Evolutionary conservation across 1,140 invertebrate species (phyloP).

Genomic region (Drosophila pectinifera): DNA sequence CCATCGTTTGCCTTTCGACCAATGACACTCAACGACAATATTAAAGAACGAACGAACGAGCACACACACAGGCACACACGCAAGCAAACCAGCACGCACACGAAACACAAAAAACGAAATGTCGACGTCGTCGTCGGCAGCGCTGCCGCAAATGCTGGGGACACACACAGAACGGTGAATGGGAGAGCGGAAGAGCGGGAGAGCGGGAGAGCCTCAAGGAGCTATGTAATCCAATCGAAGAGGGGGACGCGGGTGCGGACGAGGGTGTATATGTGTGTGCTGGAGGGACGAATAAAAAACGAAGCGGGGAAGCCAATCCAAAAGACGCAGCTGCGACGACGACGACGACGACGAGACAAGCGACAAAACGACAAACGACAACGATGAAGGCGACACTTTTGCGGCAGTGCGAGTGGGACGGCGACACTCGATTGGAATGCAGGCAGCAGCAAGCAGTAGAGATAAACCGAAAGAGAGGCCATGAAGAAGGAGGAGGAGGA

Average conservation of each 20-base stretch:
- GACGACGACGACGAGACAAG: constrained; percentile 63
- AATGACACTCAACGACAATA: constrained; percentile 85
- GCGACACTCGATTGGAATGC: constrained; percentile 43
- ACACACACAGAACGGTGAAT: constrained; percentile 40
- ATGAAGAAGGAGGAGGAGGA: neutral
- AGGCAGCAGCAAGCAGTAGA: constrained; percentile 11
- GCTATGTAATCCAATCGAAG: constrained; percentile 82
- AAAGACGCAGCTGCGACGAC: constrained; percentile 70
- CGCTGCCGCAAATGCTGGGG: constrained; percentile 62
- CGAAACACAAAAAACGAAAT: constrained; percentile 69
- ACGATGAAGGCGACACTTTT: constrained; percentile 44
- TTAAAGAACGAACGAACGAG: constrained; percentile 66
- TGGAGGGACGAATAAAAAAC: constrained; percentile 66
- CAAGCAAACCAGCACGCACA: constrained; percentile 6
- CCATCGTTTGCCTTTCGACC: constrained; percentile 67
- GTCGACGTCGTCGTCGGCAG: constrained; percentile 55
- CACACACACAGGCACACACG: constrained; percentile 16
- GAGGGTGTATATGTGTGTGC: constrained; percentile 14
- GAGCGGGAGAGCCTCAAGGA: constrained; percentile 36
- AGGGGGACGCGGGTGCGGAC: constrained; percentile 17
- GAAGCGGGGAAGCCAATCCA: constrained; percentile 79
- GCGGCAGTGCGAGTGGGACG: constrained; percentile 37
- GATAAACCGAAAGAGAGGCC: neutral
- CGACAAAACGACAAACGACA: constrained; percentile 57
- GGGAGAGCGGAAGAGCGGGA: constrained; percentile 35